A percentile compares a stretch with the other conserved stretches of the same genome.
Evolutionary conservation across 2,888 invertebrate species (phyloP).

Genomic region (Myopa tessellatipennis): DNA sequence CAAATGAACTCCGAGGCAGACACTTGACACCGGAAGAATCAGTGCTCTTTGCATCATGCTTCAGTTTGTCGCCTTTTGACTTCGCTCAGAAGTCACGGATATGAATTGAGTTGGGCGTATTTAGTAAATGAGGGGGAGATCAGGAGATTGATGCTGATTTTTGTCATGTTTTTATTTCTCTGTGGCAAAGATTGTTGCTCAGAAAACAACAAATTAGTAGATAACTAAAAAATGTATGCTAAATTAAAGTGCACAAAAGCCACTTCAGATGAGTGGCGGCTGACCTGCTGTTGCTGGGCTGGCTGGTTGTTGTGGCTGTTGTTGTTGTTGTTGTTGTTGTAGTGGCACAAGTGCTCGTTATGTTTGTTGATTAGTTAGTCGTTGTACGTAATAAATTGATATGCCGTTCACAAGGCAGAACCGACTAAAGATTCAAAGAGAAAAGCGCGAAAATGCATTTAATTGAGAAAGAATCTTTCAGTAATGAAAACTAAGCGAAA

Average conservation of each 20-base stretch:
- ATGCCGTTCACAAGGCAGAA: constrained; percentile 4
- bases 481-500: too few relatives aligned
- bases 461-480: too few relatives aligned
- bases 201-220: too few relatives aligned
- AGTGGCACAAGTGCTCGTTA: background rate
- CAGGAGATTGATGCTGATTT: too few relatives aligned
- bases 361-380: background rate
- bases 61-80: background rate
- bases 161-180: too few relatives aligned
- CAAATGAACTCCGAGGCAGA: constrained; percentile 3
- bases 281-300: too few relatives aligned
- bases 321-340: background rate
- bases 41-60: background rate
- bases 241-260: background rate
- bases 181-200: too few relatives aligned
- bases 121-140: too few relatives aligned
- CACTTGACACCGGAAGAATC: constrained; percentile 19
- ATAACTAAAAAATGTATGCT: background rate
- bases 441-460: background rate
- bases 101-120: too few relatives aligned
- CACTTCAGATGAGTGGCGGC: background rate
- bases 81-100: background rate
- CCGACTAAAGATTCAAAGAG: background rate
- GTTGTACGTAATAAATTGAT: background rate
- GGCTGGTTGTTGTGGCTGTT: too few relatives aligned